Evolutionary conservation across 2,113 vertebrate species (phyloP).

Genomic region (Nanorana parkeri): DNA sequence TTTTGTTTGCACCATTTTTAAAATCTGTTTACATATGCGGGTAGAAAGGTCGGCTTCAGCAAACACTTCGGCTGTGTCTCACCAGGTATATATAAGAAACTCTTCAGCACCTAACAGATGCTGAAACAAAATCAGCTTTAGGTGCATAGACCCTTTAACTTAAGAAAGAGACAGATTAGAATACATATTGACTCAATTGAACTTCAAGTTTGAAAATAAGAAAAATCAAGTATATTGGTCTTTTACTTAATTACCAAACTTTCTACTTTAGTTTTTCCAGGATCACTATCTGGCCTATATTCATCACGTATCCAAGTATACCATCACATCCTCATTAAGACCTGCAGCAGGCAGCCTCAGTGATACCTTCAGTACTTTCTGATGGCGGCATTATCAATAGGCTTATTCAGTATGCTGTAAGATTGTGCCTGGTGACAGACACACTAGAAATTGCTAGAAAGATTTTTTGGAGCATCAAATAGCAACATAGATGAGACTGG

Average conservation of each 20-base stretch:
- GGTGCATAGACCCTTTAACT: too few relatives aligned
- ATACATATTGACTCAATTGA: too few relatives aligned
- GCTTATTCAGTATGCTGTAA: not conserved
- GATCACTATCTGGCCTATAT: not conserved
- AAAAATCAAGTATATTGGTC: not conserved
- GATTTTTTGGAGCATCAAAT: conserved; percentile 13
- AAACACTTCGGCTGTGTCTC: too few relatives aligned
- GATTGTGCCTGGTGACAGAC: not conserved
- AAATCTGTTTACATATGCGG: too few relatives aligned
- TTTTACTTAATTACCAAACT: conserved; percentile 1
- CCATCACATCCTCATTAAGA: conserved; percentile 27
- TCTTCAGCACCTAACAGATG: too few relatives aligned
- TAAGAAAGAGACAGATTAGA: too few relatives aligned
- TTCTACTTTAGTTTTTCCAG: not conserved
- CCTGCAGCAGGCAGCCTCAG: not conserved
- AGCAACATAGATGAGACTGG: not conserved
- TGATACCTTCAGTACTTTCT: conserved; percentile 20
- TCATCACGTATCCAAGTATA: not conserved
- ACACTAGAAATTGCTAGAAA: not conserved
- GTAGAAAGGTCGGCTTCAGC: too few relatives aligned
- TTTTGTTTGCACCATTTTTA: too few relatives aligned
- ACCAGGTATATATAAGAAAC: too few relatives aligned
- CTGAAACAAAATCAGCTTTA: too few relatives aligned
- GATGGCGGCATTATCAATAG: conserved; percentile 2
- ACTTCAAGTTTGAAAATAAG: not conserved